Evolutionary conservation across 2,113 vertebrate genomes (phyloP), one percentile per base, ranked within the genome.

Genomic region (Labeo catla): DNA sequence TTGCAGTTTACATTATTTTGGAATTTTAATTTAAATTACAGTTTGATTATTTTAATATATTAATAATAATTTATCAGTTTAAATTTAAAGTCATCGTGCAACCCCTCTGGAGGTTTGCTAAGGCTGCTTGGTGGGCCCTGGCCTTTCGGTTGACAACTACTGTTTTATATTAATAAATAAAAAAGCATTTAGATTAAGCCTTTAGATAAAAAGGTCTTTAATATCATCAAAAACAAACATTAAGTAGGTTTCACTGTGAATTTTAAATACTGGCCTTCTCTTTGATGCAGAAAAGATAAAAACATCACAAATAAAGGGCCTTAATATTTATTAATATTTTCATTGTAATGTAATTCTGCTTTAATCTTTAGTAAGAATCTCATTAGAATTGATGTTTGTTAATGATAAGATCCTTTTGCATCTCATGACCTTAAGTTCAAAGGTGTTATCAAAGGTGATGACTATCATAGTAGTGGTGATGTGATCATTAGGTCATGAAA

Each of bases 401-500:
- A 74, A 13, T 13, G 8, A 10, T 49, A 49, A 49, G 2, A 23
- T 49, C 11, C n/a, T 49, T 73, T 47, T 6, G 39, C 39, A 47
- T 45, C 11, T 76, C 45, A 4, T 76, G 45, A 76, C 45, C 11
- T 47, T 47, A 7, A 73, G 43, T 73, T 73, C 45, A 74, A 74
- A 74, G 43, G 19, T 12, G 43, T 74, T 12, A 73, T n/a, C 39
- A 73, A 47, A 12, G 72, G 43, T 47, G 21, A 49, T 23, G 19
- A 74, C 19, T n/a, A 73, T 23, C 21, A 49, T 10, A 16, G 39
- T n/a, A 49, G n/a, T 49, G 45, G 9, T 49, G 72, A 74, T 49
- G 72, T 74, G 45, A 74, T 74, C 21, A 74, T 49, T 68, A 68
- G 65, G 12, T 74, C 68, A 39, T 45, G 36, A 72, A 72, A 72